A percentile compares a stretch with the other conserved stretches of the same genome.
Evolutionary conservation across 2,888 invertebrate genomes (phyloP).

Genomic region (Vandiemenella viatica): DNA sequence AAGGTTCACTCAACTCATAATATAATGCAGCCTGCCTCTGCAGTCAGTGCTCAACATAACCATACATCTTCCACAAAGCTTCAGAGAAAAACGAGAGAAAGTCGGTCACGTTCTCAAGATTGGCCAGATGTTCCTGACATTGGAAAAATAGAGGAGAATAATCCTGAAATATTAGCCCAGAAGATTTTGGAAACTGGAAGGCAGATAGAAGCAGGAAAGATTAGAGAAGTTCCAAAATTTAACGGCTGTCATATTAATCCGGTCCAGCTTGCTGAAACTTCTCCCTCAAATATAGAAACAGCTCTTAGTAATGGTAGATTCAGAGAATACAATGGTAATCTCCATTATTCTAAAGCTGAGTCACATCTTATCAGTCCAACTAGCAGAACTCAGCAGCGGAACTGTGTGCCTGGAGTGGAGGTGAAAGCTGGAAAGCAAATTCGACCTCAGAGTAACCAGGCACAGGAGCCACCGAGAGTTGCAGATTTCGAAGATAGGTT

Average conservation of each 20-base stretch:
- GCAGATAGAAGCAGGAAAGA: constrained; percentile 73
- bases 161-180: constrained; percentile 76
- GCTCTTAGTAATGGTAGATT: neutral
- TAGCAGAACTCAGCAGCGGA: neutral
- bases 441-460: constrained; percentile 31
- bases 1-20: constrained; percentile 11
- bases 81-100: constrained; percentile 50
- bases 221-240: constrained; percentile 10
- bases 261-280: neutral
- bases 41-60: neutral
- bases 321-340: neutral
- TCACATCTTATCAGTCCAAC: neutral
- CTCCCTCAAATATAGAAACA: constrained; percentile 1
- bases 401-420: neutral
- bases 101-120: constrained; percentile 68
- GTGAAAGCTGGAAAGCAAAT: constrained; percentile 2
- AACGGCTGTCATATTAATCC: constrained; percentile 10
- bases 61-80: constrained; percentile 6
- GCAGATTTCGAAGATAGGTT: constrained; percentile 81
- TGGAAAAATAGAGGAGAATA: constrained; percentile 81
- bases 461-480: constrained; percentile 67
- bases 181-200: constrained; percentile 80
- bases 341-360: neutral
- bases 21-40: constrained; percentile 6
- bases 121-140: constrained; percentile 86